Evolutionary conservation across 2,113 vertebrate species (phyloP), one percentile per base, ranked within the genome.

Genomic region (Actenoides lindsayi): DNA sequence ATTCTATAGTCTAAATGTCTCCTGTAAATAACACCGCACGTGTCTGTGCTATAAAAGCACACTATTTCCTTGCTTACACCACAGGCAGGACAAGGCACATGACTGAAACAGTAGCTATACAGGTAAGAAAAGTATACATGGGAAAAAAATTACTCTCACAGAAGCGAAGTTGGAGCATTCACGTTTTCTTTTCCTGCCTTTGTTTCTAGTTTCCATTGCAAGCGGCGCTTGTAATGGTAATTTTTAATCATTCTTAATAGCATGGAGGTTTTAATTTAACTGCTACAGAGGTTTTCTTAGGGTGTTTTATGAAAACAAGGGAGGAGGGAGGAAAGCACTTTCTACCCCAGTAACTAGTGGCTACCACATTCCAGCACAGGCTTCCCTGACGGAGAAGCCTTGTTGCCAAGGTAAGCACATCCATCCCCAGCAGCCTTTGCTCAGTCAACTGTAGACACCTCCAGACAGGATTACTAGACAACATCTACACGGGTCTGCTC

Each of bases 391-490:
- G 80, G 69, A 56, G 37, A 12, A 46, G 39, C 37, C 80, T 70
- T 27, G 39, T 16, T 75, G 83, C 75, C 56, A 73, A 83, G 80
- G 51, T 76, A 84, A 86, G 89, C 51, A 91, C 60, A 89, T 51
- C 39, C 42, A 60, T 70, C 35, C 56, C n/a, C 27, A 24, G 15
- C 57, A 88, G 30, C 30, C 57, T 89, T 83, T 82, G 48, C 78
- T 91, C 75, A 60, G 73, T 37, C 56, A 69, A 65, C 50, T 28
- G 35, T 7, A 83, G 51, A 68, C 3, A 17, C 76, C 76, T 86
- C 65, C 51, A 71, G 91, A 87, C 62, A 75, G 33, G 83, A 91
- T 87, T 94, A 93, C 91, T 82, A 91, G 87, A 30, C 77, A 89
- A 39, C 21, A 53, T 64, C 64, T 78, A 75, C 27, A 6, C 0